Base-by-base conservation (phyloP, 2,797 vertebrate genomes). In the Miichthys miiuy region DNA sequence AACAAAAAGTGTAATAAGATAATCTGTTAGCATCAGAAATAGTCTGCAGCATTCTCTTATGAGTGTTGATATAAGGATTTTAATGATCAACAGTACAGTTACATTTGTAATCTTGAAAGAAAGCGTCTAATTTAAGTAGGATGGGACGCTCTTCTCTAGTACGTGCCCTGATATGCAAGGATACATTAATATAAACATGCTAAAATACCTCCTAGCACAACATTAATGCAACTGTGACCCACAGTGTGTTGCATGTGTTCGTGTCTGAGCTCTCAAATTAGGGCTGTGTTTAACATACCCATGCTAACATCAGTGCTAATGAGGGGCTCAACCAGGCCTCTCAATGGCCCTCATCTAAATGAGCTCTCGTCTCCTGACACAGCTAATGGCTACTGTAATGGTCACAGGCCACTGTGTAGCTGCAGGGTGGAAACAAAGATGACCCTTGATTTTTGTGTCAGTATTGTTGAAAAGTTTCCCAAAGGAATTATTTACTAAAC, bases 301-400 rank as follows among this genome's bases (percentile, higher is more conserved):
- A 14, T 13, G 44, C 48, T 69, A 79, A 48, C 77, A 34, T 66
- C 41, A 27, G 66, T 17, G 66, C 69, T 81, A 73, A 88, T 81
- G 75, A 87, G 67, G 55, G 62, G 60, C 41, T 34, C n/a, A 20
- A 50, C 68, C 27, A 30, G 61, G 50, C 77, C 48, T 27, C 66
- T 65, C 66, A 58, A 67, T 76, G 72, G 85, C 41, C 46, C 4
- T 30, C 27, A 44, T 38, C 79, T 64, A 81, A 87, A 86, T 41
- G 72, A 88, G 77, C 63, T 67, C 77, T 77, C 63, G 64, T 84
- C 65, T 65, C 62, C 74, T 52, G 81, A 82, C 74, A 64, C 48
- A 14, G 80, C 63, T 83, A 65, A 79, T 71, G 72, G 47, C 60
- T 16, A 17, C 67, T 51, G 51, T 75, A 78, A 83, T 73, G 74